Evolutionary conservation across 2,888 invertebrate species (phyloP), one percentile per base, ranked within the genome.

Genomic region (Geotrupes spiniger): DNA sequence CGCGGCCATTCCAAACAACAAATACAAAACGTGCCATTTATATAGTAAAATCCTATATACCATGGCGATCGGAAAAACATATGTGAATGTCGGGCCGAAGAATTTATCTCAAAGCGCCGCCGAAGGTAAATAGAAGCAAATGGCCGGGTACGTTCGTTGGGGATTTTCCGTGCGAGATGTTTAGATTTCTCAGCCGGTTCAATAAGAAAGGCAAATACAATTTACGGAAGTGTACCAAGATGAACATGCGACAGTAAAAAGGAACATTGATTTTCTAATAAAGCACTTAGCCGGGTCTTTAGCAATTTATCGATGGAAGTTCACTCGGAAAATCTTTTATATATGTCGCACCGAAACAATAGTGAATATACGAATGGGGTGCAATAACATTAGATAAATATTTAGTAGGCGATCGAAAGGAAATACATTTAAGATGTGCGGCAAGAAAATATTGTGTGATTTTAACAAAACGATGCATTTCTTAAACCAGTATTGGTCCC

Each of bases 161-260:
- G 36, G 59, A 61, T 61, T 61, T 63, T 60, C 58, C 55, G 53
- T 51, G 53, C 57, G 57, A 57, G 55, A 58, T 55, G 53, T 44
- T 58, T 55, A 55, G 47, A 58, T 57, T 52, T 50, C 51, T 51
- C 33, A 28, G 46, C 25, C 38, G 53, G 54, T 53, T 53, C 63
- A 66, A 70, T 69, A 67, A 66, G 69, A 68, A 70, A 69, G 62
- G 65, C 70, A 71, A 72, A 72, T 70, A 70, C 70, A 71, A 72
- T 72, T 71, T 69, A 52, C 64, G 53, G 60, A 63, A 71, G 70
- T 70, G 68, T 64, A 12, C 39, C 33, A 39, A 47, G 49, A 46
- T 42, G 49, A 46, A 44, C 42, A 37, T 42, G 49, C 49, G 52
- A 51, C 43, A 42, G 37, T 47, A 47, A 47, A 21, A 53, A 49